Conservation (phyloP, 2,113 vertebrate species). For the Halichoerus grypus region DNA sequence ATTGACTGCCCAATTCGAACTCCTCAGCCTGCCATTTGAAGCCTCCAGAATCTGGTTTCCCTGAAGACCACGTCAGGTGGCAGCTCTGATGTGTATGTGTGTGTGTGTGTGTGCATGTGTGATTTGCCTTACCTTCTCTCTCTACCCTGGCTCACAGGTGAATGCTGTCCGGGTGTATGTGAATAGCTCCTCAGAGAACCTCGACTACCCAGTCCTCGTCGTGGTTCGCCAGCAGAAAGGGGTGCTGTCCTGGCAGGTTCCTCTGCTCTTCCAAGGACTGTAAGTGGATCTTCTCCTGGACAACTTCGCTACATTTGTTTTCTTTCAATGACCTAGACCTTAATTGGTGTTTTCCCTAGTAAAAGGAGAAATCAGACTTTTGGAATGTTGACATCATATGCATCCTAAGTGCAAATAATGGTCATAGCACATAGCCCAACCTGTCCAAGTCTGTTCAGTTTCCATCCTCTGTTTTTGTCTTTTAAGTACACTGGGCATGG, state of each 20-base stretch:
- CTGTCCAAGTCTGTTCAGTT: neutral
- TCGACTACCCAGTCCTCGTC: constrained; percentile 88
- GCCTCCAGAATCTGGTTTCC: neutral
- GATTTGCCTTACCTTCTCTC: neutral
- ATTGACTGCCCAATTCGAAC: neutral
- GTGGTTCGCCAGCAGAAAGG: constrained; percentile 91
- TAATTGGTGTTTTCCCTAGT: neutral
- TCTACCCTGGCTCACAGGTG: constrained; percentile 78
- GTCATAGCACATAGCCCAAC: neutral
- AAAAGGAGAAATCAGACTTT: neutral
- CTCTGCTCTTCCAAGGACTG: constrained; percentile 90
- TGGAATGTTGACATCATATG: neutral
- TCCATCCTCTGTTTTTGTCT: neutral
- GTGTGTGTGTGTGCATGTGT: neutral
- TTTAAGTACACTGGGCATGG: neutral
- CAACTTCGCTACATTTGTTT: neutral
- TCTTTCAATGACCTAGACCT: neutral
- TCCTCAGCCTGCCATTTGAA: neutral
- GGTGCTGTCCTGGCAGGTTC: constrained; percentile 91
- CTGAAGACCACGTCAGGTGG: neutral
- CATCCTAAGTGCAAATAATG: neutral
- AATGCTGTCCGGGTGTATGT: constrained; percentile 88
- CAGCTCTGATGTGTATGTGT: fast-evolving
- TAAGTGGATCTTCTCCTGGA: constrained; percentile 82
- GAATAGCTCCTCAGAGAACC: constrained; percentile 88